Conservation (phyloP, 2,888 invertebrate species). For the Drosophila silvestris region DNA sequence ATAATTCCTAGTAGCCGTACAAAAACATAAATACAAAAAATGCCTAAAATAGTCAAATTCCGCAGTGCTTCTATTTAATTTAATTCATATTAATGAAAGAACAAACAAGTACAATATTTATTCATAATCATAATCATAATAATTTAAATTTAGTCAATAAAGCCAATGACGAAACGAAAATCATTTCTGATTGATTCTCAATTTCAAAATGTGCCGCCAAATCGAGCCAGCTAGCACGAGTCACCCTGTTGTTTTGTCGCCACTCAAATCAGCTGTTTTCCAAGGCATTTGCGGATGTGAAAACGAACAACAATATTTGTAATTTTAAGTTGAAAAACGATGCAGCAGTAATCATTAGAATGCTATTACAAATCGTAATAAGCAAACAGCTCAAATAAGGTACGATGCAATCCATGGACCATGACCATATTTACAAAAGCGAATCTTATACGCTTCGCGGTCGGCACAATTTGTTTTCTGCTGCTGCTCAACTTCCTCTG, state of each 20-base stretch:
- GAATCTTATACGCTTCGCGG: slow-evolving; percentile 74
- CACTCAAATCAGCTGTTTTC: slow-evolving; percentile 55
- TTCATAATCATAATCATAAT: not conserved
- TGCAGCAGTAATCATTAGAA: slow-evolving; percentile 43
- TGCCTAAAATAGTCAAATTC: not conserved
- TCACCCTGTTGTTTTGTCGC: slow-evolving; percentile 45
- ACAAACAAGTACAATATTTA: not conserved
- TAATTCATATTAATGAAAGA: not conserved
- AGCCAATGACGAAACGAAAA: not conserved
- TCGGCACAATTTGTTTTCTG: slow-evolving; percentile 79
- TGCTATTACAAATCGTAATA: slow-evolving; percentile 45
- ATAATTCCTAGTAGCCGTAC: slow-evolving; percentile 49
- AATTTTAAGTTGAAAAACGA: slow-evolving; percentile 27
- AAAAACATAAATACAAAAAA: slow-evolving; percentile 18
- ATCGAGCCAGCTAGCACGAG: not conserved
- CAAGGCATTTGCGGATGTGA: slow-evolving; percentile 22
- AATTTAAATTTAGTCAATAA: not conserved
- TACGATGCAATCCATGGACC: slow-evolving; percentile 72
- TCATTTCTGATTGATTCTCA: not conserved
- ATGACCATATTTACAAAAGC: slow-evolving; percentile 74
- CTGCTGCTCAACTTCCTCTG: slow-evolving; percentile 81
- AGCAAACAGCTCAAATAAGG: slow-evolving; percentile 41
- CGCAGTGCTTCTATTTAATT: not conserved
- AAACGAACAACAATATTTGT: slow-evolving; percentile 56
- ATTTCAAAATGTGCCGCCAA: slow-evolving; percentile 40